Evolutionary conservation across 2,113 vertebrate species (phyloP), one percentile per base, ranked within the genome.

Genomic region (Euleptes europaea): DNA sequence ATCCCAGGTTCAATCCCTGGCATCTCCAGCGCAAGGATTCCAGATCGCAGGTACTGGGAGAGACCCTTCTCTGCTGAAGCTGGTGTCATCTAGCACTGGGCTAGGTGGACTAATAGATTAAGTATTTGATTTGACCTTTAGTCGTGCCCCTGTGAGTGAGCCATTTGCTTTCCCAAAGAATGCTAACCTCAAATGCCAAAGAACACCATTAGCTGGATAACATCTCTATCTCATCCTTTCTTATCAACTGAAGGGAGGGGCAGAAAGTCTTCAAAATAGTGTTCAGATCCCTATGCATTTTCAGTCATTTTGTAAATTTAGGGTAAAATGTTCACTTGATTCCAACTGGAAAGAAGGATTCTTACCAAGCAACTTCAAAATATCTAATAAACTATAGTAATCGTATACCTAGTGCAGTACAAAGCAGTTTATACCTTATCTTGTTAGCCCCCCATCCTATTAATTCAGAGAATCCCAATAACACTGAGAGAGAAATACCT

Each of bases 401-500:
- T 35, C 47, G 51, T n/a, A n/a, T 33, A 83, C 33, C 40, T 33
- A 15, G 11, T 35, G 63, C 33, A 28, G 57, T 44, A 42, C 23
- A 35, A 74, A 83, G 40, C 23, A 3, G 10, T 47, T 3, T 42
- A 40, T 28, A 51, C 23, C 67, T 28, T 65, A 14, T 35, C 3
- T 76, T 84, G 12, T 69, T 47, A 11, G 19, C 12, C 2, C 57
- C 26, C 21, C 14, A 47, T 13, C 38, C 21, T 33, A 47, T 73
- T 65, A 14, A 65, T 73, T 65, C 77, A 47, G 28, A 79, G 44
- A 47, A 44, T 14, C 7, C 3, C 13, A 82, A n/a, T 44, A 75
- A 40, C 11, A 10, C 31, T 40, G 3, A 84, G 15, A 69, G 47
- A 33, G 33, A 42, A 72, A 26, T 95, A 98, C 98, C 98, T 99